Evolutionary conservation across 2,888 invertebrate species (phyloP).

Genomic region (Tachina grossa): DNA sequence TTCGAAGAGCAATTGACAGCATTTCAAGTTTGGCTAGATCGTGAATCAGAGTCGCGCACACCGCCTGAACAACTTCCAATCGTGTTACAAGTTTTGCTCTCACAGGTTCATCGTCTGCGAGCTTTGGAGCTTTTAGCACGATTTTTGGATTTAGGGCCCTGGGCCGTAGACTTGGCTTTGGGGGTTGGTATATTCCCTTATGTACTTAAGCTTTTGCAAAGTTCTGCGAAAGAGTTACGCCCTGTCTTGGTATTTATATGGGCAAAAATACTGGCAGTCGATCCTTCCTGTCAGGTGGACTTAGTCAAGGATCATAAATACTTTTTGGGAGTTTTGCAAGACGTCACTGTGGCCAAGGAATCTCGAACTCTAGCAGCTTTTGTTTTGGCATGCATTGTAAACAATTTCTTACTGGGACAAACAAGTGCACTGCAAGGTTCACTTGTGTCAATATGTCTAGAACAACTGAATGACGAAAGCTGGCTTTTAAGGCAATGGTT

Average conservation of each 20-base stretch:
- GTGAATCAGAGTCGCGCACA: constrained; percentile 87
- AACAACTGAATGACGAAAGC: constrained; percentile 90
- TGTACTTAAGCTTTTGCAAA: constrained; percentile 97
- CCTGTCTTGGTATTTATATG: constrained; percentile 98
- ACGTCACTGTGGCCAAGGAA: constrained; percentile 91
- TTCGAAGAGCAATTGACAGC: constrained; percentile 99
- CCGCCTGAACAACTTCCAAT: constrained; percentile 98
- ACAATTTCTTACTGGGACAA: constrained; percentile 94
- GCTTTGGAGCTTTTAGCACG: constrained; percentile 96
- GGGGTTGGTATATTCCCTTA: constrained; percentile 99
- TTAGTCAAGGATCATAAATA: constrained; percentile 98
- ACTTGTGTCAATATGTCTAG: constrained; percentile 95
- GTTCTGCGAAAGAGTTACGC: constrained; percentile 94
- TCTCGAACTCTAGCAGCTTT: constrained; percentile 97
- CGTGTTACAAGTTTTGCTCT: constrained; percentile 93
- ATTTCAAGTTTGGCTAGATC: constrained; percentile 88
- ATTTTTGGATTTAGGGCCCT: constrained; percentile 97
- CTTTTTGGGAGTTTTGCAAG: constrained; percentile 95
- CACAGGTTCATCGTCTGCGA: constrained; percentile 92
- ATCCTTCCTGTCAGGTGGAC: constrained; percentile 97
- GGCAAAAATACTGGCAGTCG: constrained; percentile 99
- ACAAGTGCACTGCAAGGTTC: constrained; percentile 95
- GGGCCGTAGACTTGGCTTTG: constrained; percentile 97
- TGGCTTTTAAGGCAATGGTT: constrained; percentile 92
- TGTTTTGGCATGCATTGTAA: constrained; percentile 96